Base-by-base conservation (phyloP, 2,113 vertebrate genomes). In the Hyla sarda region DNA sequence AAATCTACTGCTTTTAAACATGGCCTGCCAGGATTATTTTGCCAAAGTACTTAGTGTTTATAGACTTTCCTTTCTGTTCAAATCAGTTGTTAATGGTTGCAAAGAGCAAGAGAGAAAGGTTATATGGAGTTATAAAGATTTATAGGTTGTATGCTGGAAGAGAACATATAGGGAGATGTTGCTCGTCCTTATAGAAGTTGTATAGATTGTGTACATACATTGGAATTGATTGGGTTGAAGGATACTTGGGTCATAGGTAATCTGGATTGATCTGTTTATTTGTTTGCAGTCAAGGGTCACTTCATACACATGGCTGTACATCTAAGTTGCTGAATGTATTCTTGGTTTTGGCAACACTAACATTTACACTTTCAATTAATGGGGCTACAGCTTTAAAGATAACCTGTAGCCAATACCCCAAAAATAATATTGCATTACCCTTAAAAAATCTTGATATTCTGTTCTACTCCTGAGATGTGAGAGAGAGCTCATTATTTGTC, bases 21-120 rank as follows among this genome's bases (percentile, higher is more conserved):
- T 30, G 21, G 17, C 30, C 56, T 85, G 83, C 74, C 83, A 77
- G 75, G 58, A 85, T 65, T 17, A 67, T 77, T 85, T 75, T 65
- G 25, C 56, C 37, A 47, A 62, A 77, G 72, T 34, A 52, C 72
- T 62, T 62, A 77, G 72, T 54, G 41, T 48, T 60, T 32, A 45
- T 62, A 45, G 28, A 45, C 58, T 34, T 13, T 50, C 58, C 45
- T 77, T 77, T 85, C 54, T 77, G 62, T 52, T 47, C 58, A 48
- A 62, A 75, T 77, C 83, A 67, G 37, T 85, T 85, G 83, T 85
- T 85, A 62, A 76, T 85, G 72, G 73, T 62, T 85, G 50, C 75
- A 85, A 77, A 37, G 54, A 50, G 58, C 83, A 34, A 21, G 45
- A 3, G 52, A 58, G 37, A 60, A 58, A 32, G 25, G 34, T 84